Base-by-base conservation (phyloP, 2,888 invertebrate genomes). In the Agriopis aurantiaria region DNA sequence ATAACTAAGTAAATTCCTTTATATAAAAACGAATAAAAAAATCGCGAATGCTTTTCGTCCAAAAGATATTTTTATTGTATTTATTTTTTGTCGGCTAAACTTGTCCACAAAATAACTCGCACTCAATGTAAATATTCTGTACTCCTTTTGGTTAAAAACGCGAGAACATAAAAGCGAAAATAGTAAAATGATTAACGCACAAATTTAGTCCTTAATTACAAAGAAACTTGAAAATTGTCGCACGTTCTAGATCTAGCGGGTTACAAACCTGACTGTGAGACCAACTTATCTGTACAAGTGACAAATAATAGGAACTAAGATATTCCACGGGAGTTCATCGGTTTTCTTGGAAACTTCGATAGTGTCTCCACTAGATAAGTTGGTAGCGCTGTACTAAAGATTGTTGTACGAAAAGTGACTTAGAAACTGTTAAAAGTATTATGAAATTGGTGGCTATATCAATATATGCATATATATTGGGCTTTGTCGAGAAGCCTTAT, bases 131-230 rank as follows among this genome's bases (percentile, higher is more conserved):
- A 80, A 83, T 81, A 83, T 67, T 66, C 63, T 78, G 68, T 80
- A 81, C 77, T 79, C 76, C 75, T 75, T 79, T 83, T 81, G 75
- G 73, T 79, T 80, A 79, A 68, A 78, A 79, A 77, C 66, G 71
- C 72, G 75, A 75, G 69, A 73, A 69, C 58, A 69, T 77, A 87
- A 88, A 89, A 83, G 78, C 83, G 89, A 88, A 88, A 88, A 89
- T 89, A 89, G 89, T 89, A 89, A 88, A 89, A 87, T 85, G 80
- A 76, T 46, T 77, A 71, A 80, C 88, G 88, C 88, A 89, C 89
- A 89, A 87, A 51, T 57, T 40, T 40, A 48, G 41, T 8, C 1
- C 4, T 33, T 33, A 33, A 33, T 33, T 33, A 33, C 33, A 33
- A 33, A 43, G 41, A 0, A 48, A 46, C 8, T 58, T 33, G 58